Evolutionary conservation across 2,888 invertebrate species (phyloP), one percentile per base, ranked within the genome.

Genomic region (Leptothorax acervorum): DNA sequence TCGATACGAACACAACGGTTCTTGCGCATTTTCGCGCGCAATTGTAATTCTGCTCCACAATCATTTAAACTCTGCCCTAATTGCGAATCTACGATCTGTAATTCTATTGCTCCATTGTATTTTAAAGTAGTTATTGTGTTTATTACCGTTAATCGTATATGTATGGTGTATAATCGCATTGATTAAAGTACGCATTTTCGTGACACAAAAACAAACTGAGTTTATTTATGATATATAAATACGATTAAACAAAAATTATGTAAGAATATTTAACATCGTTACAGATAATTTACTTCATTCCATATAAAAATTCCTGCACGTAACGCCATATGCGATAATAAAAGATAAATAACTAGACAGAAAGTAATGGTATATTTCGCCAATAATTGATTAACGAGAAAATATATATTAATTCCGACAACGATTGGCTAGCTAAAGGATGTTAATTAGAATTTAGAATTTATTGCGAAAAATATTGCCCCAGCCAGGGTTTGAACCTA

Each of bases 21-120:
- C 31, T 78, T 31, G 35, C 45, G 57, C 45, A 15, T 71, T 79
- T 71, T 57, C 78, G 11, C 55, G 11, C 28, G 57, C 35, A 57
- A 74, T 74, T 79, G 45, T 73, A 79, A 74, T 79, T 74, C 57
- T 35, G 23, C 42, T 60, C 74, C 15, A 6, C 45, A 73, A 73
- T 79, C 57, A 73, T 74, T 79, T 73, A 79, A 55, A 79, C 60
- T 73, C 23, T 57, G 79, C 45, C n/a, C 74, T 60, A 79, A 79
- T 79, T 74, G 57, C 57, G 9, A 48, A 35, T 45, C 35, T 57
- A n/a, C 18, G 31, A 42, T n/a, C 55, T 31, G 45, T 23, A 31
- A 60, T 73, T 73, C 45, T 31, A 60, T 79, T 79, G 48, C 8
- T 12, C 11, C 23, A 35, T 2, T 8, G 55, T 45, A 45, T 15